phyloP scores from a whole-genome alignment of 2,888 invertebrate species.

The Heliconius ethilla region DNA sequence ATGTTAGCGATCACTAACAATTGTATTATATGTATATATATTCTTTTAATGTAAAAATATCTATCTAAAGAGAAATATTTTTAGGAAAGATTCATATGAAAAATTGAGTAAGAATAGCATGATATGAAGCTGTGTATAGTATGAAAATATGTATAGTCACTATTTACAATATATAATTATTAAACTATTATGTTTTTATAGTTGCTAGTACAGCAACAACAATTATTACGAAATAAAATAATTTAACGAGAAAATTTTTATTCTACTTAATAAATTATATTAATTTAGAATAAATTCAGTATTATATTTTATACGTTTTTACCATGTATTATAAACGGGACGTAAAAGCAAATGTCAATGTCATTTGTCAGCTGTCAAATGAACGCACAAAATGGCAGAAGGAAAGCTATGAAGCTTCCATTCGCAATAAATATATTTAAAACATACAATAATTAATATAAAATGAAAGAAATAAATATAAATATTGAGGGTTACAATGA shows the following conservation, averaged over 20 bases:
- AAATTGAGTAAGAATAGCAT: too few species aligned
- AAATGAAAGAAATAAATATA: conserved; percentile 75
- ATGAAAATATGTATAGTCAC: too few species aligned
- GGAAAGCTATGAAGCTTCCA: conserved; percentile 74
- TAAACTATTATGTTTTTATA: too few species aligned
- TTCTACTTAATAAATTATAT: neutral
- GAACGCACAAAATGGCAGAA: conserved; percentile 67
- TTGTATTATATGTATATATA: too few species aligned
- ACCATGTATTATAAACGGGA: neutral
- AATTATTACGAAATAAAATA: too few species aligned
- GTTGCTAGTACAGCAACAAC: too few species aligned
- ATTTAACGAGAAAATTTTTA: neutral
- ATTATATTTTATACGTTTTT: neutral
- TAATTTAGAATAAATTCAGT: neutral
- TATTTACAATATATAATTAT: too few species aligned
- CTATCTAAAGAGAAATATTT: too few species aligned
- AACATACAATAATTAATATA: conserved; percentile 28
- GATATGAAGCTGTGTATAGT: too few species aligned
- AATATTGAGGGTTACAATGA: conserved; percentile 78
- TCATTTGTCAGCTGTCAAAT: conserved; percentile 38
- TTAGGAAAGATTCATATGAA: too few species aligned
- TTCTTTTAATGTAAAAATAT: too few species aligned
- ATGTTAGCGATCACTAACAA: too few species aligned
- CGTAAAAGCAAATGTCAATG: conserved; percentile 16
- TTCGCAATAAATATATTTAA: conserved; percentile 57